Conservation (phyloP, 1,140 invertebrate species). For the Drosophila athabasca region DNA sequence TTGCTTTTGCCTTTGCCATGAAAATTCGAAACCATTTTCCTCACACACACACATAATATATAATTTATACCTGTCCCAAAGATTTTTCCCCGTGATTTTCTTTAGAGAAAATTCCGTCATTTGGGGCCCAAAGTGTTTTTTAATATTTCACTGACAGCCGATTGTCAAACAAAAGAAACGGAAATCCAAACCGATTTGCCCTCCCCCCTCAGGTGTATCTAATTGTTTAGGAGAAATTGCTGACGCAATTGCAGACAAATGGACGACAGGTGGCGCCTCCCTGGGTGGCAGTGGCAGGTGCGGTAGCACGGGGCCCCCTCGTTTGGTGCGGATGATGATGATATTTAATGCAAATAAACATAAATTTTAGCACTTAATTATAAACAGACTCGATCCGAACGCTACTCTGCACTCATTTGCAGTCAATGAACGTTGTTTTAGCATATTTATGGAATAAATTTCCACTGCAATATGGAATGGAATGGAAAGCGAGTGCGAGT, state of each 20-base stretch:
- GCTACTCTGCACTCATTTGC: constrained; percentile 55
- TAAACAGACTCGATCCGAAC: constrained; percentile 59
- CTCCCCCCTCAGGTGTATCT: constrained; percentile 16
- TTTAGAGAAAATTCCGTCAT: constrained; percentile 17
- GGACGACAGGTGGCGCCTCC: constrained; percentile 71
- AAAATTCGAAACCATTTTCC: constrained; percentile 56
- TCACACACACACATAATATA: constrained; percentile 3
- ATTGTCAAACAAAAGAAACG: constrained; percentile 57
- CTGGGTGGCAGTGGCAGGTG: background rate
- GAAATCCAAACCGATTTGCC: constrained; percentile 63
- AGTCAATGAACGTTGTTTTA: constrained; percentile 66
- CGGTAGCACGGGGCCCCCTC: constrained; percentile 3
- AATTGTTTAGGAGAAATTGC: constrained; percentile 38
- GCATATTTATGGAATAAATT: constrained; percentile 78
- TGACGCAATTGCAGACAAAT: constrained; percentile 74
- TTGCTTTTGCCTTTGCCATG: constrained; percentile 24
- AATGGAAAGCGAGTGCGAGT: constrained; percentile 61
- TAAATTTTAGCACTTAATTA: constrained; percentile 78
- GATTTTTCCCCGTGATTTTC: constrained; percentile 48
- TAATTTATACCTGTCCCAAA: constrained; percentile 57
- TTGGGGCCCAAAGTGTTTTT: constrained; percentile 70
- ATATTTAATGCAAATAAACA: constrained; percentile 64
- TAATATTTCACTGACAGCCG: constrained; percentile 80
- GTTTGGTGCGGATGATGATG: constrained; percentile 1
- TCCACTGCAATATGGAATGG: constrained; percentile 4